Percentiles rank a stretch among this genome's conserved stretches.
phyloP scores from a whole-genome alignment of 2,888 invertebrate species.

The Nomada hirtipes region DNA sequence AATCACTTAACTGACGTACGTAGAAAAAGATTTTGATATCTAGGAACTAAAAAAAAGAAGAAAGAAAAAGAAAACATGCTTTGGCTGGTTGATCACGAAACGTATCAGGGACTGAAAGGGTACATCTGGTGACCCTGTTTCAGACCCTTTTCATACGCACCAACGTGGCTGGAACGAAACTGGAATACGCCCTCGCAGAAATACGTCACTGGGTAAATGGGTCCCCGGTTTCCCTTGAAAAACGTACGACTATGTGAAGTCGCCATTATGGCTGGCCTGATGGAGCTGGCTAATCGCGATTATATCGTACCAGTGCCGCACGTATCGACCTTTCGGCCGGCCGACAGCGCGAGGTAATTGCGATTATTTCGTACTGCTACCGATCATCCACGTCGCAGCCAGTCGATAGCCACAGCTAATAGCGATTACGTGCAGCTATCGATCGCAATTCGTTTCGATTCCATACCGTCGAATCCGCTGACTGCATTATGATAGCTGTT shows the following conservation, averaged over 20 bases:
- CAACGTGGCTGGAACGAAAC: conserved; percentile 32
- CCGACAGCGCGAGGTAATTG: conserved; percentile 37
- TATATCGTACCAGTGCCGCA: conserved; percentile 14
- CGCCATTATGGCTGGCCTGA: conserved; percentile 18
- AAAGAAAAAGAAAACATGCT: background rate
- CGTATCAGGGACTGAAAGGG: conserved; percentile 40
- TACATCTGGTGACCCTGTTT: conserved; percentile 52
- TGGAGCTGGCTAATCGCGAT: conserved; percentile 46
- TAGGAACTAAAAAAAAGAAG: background rate
- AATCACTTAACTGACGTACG: background rate
- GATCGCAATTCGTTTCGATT: conserved; percentile 35
- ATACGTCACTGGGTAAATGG: conserved; percentile 41
- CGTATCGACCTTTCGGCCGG: conserved; percentile 12
- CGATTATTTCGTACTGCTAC: conserved; percentile 48
- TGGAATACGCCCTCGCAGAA: conserved; percentile 20
- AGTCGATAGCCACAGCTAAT: conserved; percentile 43
- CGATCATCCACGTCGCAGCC: conserved; percentile 43
- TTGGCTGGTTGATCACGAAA: conserved; percentile 35
- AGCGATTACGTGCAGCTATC: conserved; percentile 44
- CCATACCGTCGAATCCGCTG: background rate
- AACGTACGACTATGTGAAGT: conserved; percentile 20
- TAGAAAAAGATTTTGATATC: background rate
- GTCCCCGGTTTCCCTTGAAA: conserved; percentile 10
- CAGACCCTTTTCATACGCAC: conserved; percentile 40
- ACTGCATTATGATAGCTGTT: background rate